phyloP scores from a whole-genome alignment of 2,113 vertebrate species.

The Cinclus cinclus region DNA sequence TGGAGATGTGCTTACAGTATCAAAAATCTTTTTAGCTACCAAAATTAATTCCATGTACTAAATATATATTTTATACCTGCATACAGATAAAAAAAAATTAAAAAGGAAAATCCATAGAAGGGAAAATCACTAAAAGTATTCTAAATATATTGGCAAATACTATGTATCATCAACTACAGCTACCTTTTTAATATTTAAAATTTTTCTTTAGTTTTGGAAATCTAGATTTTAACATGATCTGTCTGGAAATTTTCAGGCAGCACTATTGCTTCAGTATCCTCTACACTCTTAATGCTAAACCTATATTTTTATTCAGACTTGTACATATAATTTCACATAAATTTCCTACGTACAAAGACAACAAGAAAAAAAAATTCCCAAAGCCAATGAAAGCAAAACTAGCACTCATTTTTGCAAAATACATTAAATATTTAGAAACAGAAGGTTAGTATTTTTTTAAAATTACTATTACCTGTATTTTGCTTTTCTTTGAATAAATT shows the following conservation, averaged over 20 bases:
- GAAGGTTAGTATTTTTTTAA: background rate
- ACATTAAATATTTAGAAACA: background rate
- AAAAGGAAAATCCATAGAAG: background rate
- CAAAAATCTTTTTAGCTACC: background rate
- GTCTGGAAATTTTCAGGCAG: background rate
- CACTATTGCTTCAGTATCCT: background rate
- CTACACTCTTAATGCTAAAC: background rate
- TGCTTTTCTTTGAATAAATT: background rate
- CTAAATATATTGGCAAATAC: background rate
- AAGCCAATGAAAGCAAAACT: background rate
- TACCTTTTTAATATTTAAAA: background rate
- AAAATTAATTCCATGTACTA: background rate
- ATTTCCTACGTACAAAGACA: background rate
- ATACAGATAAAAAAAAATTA: too few relatives aligned
- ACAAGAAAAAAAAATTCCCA: fast-evolving
- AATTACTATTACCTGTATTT: background rate
- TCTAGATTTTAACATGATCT: background rate
- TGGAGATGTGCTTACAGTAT: background rate
- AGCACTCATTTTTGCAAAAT: background rate
- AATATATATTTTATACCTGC: background rate
- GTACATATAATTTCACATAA: background rate
- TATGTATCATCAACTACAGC: background rate
- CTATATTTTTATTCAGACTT: background rate
- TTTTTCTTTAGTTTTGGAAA: background rate
- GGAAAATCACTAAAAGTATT: background rate